Percentiles rank a stretch among this genome's conserved stretches.
phyloP scores from a whole-genome alignment of 2,888 invertebrate species.

The Calliopum simillimum region DNA sequence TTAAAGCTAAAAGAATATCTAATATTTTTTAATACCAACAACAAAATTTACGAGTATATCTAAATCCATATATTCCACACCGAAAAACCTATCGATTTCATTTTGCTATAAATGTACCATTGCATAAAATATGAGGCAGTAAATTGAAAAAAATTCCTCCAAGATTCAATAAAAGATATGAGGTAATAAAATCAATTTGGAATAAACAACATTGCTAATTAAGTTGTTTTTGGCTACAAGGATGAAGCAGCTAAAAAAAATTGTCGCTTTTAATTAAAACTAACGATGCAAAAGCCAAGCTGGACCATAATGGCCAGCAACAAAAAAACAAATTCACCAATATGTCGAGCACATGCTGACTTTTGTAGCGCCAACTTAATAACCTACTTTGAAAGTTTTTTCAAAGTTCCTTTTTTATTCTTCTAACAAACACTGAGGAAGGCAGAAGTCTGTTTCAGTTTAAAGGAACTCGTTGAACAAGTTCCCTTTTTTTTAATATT shows the following conservation, averaged over 20 bases:
- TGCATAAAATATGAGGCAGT: constrained; percentile 9
- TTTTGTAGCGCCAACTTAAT: constrained; percentile 21
- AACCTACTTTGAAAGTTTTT: constrained; percentile 30
- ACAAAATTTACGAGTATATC: no score
- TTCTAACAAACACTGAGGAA: no score
- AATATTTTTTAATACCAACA: no score
- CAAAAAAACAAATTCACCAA: neutral
- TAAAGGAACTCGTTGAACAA: neutral
- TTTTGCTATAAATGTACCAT: neutral
- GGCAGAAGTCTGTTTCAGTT: no score
- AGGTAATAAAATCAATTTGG: constrained; percentile 1
- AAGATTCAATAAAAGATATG: neutral
- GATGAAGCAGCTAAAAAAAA: constrained; percentile 2
- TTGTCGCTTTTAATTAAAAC: constrained; percentile 28
- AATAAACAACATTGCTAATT: constrained; percentile 21
- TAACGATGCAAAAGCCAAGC: constrained; percentile 3
- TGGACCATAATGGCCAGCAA: neutral
- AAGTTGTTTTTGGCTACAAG: constrained; percentile 9
- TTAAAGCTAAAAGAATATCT: no score
- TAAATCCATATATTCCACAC: no score
- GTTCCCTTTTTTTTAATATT: neutral
- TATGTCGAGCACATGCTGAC: neutral
- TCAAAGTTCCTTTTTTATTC: neutral
- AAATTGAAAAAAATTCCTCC: neutral
- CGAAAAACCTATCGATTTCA: no score